Percentiles rank a stretch among this genome's conserved stretches.
Evolutionary conservation across 2,888 invertebrate species (phyloP).

Genomic region (Neoscelio sp.): DNA sequence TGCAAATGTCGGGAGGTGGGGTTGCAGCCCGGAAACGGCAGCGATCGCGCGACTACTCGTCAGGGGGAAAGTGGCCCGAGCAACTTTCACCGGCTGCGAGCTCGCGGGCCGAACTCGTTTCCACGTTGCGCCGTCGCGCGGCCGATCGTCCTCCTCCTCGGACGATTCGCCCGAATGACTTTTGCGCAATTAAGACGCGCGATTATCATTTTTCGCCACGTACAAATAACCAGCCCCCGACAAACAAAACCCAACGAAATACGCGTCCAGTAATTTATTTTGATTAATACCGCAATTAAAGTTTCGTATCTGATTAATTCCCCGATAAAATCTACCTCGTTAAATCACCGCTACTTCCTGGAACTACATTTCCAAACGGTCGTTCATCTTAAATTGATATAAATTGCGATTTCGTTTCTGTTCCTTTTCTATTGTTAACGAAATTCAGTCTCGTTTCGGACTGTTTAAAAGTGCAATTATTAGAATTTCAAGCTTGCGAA

Average conservation of each 20-base stretch:
- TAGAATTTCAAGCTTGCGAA: too few relatives aligned
- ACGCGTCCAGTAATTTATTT: conserved; percentile 14
- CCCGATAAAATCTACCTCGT: conserved; percentile 48
- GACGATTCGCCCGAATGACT: conserved; percentile 61
- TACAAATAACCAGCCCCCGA: conserved; percentile 21
- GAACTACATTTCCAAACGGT: conserved; percentile 36
- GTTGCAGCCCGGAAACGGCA: conserved; percentile 78
- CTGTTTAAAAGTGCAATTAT: too few relatives aligned
- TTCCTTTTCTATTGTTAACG: neutral
- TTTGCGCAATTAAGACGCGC: conserved; percentile 66
- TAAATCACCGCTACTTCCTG: conserved; percentile 44
- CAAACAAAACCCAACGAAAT: conserved; percentile 9
- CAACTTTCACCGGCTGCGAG: conserved; percentile 81
- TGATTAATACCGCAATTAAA: conserved; percentile 32
- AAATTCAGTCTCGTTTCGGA: neutral
- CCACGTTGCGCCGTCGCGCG: conserved; percentile 65
- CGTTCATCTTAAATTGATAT: conserved; percentile 37
- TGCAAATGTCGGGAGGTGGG: conserved; percentile 67
- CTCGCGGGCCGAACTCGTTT: conserved; percentile 61
- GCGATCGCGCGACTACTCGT: conserved; percentile 73
- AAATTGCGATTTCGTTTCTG: conserved; percentile 17
- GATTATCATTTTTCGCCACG: conserved; percentile 45
- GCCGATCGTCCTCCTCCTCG: conserved; percentile 49
- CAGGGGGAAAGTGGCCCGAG: conserved; percentile 81
- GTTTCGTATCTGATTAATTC: conserved; percentile 46